These are phyloP conservation scores for Botia kubotai DNA, from an alignment of 2,797 vertebrate genomes.

Conservation along the genomic window DNA sequence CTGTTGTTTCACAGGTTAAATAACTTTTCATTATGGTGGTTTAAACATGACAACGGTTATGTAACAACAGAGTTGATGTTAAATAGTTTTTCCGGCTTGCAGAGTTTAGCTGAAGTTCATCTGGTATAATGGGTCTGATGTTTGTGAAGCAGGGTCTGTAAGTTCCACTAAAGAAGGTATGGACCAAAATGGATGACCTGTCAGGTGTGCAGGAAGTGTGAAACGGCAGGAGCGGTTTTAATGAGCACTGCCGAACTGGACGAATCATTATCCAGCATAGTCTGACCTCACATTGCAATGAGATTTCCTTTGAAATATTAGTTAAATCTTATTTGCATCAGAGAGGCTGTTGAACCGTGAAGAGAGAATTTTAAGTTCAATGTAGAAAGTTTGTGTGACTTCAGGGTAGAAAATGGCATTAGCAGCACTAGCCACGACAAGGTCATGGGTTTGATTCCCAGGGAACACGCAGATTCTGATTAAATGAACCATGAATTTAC, in stretches of 20 bases:
- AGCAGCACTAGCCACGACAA: background rate
- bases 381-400: background rate
- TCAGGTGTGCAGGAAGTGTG: conserved; percentile 54
- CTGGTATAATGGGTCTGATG: conserved; percentile 34
- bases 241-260: conserved; percentile 47
- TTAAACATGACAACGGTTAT: background rate
- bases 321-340: conserved; percentile 36
- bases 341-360: conserved; percentile 37
- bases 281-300: conserved; percentile 30
- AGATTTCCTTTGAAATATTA: conserved; percentile 42
- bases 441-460: background rate
- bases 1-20: background rate
- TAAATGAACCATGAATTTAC: background rate
- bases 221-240: conserved; percentile 46
- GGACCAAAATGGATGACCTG: conserved; percentile 50
- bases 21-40: background rate
- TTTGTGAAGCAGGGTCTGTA: conserved; percentile 20
- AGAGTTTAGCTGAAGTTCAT: conserved; percentile 11
- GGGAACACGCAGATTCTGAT: background rate
- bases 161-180: conserved; percentile 35
- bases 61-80: background rate
- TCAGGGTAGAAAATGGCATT: background rate
- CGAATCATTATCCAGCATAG: conserved; percentile 52
- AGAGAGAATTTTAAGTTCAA: conserved; percentile 11
- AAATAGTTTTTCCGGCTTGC: conserved; percentile 10